phyloP scores from a whole-genome alignment of 2,113 vertebrate genomes.

The Carettochelys insculpta region DNA sequence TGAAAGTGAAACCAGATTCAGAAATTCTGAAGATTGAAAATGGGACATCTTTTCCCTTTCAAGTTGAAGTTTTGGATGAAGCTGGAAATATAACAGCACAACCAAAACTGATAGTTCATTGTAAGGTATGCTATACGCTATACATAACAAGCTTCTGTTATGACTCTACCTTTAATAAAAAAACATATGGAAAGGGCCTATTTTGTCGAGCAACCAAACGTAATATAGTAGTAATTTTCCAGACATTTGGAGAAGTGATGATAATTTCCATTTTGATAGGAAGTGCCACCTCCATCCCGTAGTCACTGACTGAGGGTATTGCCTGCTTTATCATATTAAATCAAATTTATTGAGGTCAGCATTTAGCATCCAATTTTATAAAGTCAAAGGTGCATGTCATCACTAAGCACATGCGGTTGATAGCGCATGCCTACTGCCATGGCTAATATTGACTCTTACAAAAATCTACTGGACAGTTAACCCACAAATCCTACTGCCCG shows the following conservation, averaged over 20 bases:
- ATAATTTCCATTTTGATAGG: neutral
- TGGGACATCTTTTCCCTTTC: slow-evolving; percentile 80
- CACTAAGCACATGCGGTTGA: too few species aligned
- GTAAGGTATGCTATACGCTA: slow-evolving; percentile 81
- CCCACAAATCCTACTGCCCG: too few species aligned
- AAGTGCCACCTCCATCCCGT: neutral
- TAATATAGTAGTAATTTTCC: neutral
- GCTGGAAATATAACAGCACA: slow-evolving; percentile 86
- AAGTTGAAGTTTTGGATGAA: slow-evolving; percentile 87
- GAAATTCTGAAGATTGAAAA: slow-evolving; percentile 85
- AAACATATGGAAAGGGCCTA: neutral
- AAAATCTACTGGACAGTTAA: too few species aligned
- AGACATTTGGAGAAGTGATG: neutral
- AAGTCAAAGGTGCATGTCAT: too few species aligned
- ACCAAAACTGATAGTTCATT: slow-evolving; percentile 82
- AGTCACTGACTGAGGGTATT: neutral
- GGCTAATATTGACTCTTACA: too few species aligned
- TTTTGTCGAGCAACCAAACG: neutral
- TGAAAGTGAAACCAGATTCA: slow-evolving; percentile 84
- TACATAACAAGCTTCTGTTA: neutral
- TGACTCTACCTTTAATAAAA: neutral
- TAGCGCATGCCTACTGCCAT: too few species aligned
- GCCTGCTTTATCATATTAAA: too few species aligned
- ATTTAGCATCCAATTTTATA: too few species aligned
- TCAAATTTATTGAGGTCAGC: too few species aligned